These are phyloP conservation scores for Marronus borbonicus DNA, from an alignment of 2,888 invertebrate genomes.

Conservation along the genomic window DNA sequence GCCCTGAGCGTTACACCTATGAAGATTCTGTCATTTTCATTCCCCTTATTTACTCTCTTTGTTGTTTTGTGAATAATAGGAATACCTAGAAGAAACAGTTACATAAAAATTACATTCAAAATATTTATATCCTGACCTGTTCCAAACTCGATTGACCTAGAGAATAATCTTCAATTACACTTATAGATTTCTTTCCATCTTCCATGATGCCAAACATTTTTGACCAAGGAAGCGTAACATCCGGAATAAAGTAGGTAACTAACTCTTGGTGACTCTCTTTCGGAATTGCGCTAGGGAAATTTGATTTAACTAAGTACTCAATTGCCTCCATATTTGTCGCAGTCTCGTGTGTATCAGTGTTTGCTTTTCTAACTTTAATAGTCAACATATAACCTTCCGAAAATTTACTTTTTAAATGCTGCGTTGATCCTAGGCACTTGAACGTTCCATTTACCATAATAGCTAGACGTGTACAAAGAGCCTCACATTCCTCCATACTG, in stretches of 20 bases:
- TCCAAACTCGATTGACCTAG: slow-evolving; percentile 88
- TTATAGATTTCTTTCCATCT: slow-evolving; percentile 66
- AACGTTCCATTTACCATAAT: slow-evolving; percentile 91
- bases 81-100: slow-evolving; percentile 43
- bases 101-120: not conserved
- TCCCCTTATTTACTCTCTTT: slow-evolving; percentile 34
- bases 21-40: not conserved
- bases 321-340: slow-evolving; percentile 51
- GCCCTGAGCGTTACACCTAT: slow-evolving; percentile 13
- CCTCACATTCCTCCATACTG: slow-evolving; percentile 92
- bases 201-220: slow-evolving; percentile 86
- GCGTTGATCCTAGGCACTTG: slow-evolving; percentile 85
- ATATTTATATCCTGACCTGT: slow-evolving; percentile 70
- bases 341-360: slow-evolving; percentile 43
- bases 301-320: slow-evolving; percentile 61
- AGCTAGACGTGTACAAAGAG: slow-evolving; percentile 84
- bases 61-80: slow-evolving; percentile 47
- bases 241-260: slow-evolving; percentile 80
- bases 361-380: slow-evolving; percentile 67
- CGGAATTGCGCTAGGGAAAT: slow-evolving; percentile 64
- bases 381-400: slow-evolving; percentile 74
- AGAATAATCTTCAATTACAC: slow-evolving; percentile 83
- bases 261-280: slow-evolving; percentile 83
- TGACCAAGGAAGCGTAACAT: slow-evolving; percentile 79
- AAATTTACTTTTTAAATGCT: slow-evolving; percentile 87